Evolutionary conservation across 2,888 invertebrate species (phyloP).

Genomic region (Girardia tigrina): DNA sequence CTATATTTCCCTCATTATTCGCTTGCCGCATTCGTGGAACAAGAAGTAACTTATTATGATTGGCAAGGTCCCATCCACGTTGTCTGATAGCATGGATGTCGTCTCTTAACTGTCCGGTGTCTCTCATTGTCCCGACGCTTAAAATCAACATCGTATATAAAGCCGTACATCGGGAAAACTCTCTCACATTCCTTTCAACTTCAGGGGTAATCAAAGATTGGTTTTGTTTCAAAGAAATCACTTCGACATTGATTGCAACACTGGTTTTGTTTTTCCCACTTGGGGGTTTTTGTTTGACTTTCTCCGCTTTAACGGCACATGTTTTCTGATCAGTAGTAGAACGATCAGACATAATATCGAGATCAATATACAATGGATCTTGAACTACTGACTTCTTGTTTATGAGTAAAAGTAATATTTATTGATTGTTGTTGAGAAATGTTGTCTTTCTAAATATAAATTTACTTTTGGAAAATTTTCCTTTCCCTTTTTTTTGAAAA

Average conservation of each 20-base stretch:
- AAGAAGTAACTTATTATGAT: background rate
- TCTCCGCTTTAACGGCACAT: background rate
- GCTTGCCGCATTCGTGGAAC: slow-evolving; percentile 26
- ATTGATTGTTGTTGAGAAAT: slow-evolving; percentile 13
- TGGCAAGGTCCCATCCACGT: slow-evolving; percentile 9
- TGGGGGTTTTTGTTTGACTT: slow-evolving; percentile 13
- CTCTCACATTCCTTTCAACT: slow-evolving; percentile 10
- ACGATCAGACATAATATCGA: background rate
- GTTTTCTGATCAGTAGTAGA: background rate
- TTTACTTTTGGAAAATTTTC: slow-evolving; percentile 19
- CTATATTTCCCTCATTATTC: background rate
- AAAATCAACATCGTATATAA: slow-evolving; percentile 13
- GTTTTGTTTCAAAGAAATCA: background rate
- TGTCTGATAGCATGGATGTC: background rate
- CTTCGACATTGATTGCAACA: slow-evolving; percentile 4
- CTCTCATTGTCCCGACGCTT: slow-evolving; percentile 11
- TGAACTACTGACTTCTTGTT: background rate
- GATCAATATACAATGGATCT: too few species aligned
- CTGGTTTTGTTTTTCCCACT: background rate
- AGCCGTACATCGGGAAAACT: slow-evolving; percentile 26
- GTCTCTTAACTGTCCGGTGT: background rate
- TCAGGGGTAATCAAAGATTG: slow-evolving; percentile 16
- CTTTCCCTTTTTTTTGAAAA: background rate
- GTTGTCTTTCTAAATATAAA: slow-evolving; percentile 14
- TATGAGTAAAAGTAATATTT: background rate